These are phyloP conservation scores for Hapalemur alaotrensis DNA, from an alignment of 2,797 vertebrate species.

Conservation along the genomic window DNA sequence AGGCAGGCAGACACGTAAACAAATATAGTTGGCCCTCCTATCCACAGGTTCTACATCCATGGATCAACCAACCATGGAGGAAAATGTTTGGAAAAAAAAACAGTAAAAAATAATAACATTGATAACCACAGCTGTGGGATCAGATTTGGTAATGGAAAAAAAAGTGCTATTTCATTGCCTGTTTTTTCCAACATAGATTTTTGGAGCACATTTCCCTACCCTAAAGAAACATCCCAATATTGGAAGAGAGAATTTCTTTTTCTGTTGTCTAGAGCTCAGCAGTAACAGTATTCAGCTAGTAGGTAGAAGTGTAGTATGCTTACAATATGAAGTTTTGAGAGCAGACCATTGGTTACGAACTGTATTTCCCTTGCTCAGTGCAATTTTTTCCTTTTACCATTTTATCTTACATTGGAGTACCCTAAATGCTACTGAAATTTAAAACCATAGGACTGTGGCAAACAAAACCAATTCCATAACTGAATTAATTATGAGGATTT, in stretches of 20 bases:
- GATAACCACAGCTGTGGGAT: conserved; percentile 71
- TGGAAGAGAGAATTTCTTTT: conserved; percentile 78
- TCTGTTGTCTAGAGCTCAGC: conserved; percentile 77
- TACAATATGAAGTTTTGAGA: conserved; percentile 87
- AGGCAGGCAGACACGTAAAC: neutral
- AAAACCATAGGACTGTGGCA: conserved; percentile 53
- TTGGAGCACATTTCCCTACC: conserved; percentile 71
- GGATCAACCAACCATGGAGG: neutral
- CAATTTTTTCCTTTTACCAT: neutral
- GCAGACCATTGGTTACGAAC: conserved; percentile 82
- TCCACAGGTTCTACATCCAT: neutral
- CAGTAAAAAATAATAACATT: neutral
- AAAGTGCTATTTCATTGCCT: conserved; percentile 70
- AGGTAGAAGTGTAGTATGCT: conserved; percentile 81
- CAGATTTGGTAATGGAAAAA: conserved; percentile 68
- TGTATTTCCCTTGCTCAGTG: conserved; percentile 77
- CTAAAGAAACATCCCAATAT: conserved; percentile 57
- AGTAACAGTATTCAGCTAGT: conserved; percentile 81
- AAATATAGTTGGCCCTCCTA: neutral
- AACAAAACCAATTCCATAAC: conserved; percentile 56
- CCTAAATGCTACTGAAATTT: conserved; percentile 71
- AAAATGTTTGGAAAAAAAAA: neutral
- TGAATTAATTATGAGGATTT: conserved; percentile 38
- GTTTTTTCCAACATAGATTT: conserved; percentile 69
- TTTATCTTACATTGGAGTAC: conserved; percentile 68